Base-by-base conservation (phyloP, 1,140 invertebrate genomes). In the Dolichoris vasculosae region DNA sequence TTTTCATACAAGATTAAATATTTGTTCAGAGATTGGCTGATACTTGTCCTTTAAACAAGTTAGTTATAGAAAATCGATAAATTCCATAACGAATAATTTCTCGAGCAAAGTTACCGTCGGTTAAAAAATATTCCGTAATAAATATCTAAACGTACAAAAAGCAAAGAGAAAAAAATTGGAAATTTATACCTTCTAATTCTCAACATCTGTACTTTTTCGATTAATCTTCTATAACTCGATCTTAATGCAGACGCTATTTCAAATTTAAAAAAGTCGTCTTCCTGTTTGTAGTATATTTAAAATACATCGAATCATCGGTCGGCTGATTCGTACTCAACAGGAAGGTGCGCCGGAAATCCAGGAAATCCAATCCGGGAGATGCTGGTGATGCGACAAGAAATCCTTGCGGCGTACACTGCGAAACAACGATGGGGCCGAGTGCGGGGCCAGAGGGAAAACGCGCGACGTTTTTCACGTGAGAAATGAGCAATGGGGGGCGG, bases 401-500 rank as follows among this genome's bases (percentile, higher is more conserved):
- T 69, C 67, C 67, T 69, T 3, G 67, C 15, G 67, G 32, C 67
- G 11, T 32, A 4, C 26, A 55, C 51, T 55, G 17, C 20, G 55
- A 59, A 59, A 59, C 55, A 59, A 26, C 55, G 23, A 59, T 2
- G 40, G 35, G 9, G 17, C 9, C 40, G 43, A 75, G 4, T n/a
- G 1, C n/a, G 0, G 4, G 20, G 26, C 26, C 26, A 48, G 32
- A 75, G 32, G 38, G 13, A 46, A 35, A 67, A 69, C 7, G 59
- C 32, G 48, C 48, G 76, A 78, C 51, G 38, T 80, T 67, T 80
- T 46, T 59, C 63, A 17, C 55, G 40, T 40, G 78, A 80, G 59
- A 80, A 67, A 80, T 63, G 59, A 80, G 78, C 51, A 20, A 26
- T 59, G 20, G 35, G 59, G 15, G 51, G 30, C 23, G 55, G 23